Conservation (phyloP, 1,140 invertebrate genomes). For the Drusus annulatus region DNA sequence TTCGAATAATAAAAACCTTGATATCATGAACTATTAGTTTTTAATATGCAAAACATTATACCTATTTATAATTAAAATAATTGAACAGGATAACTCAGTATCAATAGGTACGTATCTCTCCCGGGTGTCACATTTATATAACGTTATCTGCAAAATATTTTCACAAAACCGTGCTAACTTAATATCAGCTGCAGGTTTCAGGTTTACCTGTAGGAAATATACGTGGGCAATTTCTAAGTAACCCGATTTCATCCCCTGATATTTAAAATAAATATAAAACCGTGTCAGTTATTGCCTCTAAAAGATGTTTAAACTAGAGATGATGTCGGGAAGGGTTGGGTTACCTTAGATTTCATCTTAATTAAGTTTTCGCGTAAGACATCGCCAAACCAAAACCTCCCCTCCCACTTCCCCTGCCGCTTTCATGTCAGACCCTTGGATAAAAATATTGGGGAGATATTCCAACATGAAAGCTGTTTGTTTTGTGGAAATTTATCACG, state of each 20-base stretch:
- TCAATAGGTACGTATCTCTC: too few species aligned
- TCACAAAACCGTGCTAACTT: too few species aligned
- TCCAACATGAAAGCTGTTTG: neutral
- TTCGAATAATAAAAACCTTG: too few species aligned
- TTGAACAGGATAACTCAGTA: too few species aligned
- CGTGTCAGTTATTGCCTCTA: slow-evolving; percentile 24
- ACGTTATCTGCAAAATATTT: too few species aligned
- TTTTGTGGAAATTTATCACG: too few species aligned
- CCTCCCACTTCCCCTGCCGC: neutral
- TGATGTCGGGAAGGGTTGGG: neutral
- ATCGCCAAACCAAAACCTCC: neutral
- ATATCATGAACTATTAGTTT: too few species aligned
- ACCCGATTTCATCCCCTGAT: slow-evolving; percentile 1
- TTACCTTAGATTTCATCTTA: slow-evolving; percentile 35
- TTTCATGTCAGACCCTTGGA: neutral
- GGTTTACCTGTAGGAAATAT: too few species aligned
- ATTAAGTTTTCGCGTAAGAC: slow-evolving; percentile 18
- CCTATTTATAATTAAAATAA: too few species aligned
- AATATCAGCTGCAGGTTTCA: too few species aligned
- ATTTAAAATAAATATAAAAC: slow-evolving; percentile 17
- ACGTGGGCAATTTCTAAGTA: neutral
- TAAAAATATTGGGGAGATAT: slow-evolving; percentile 1
- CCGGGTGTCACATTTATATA: too few species aligned
- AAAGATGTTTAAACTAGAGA: slow-evolving; percentile 7
- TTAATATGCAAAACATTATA: too few species aligned